Evolutionary conservation across 1,140 invertebrate species (phyloP).

Genomic region (Procambarus clarkii): DNA sequence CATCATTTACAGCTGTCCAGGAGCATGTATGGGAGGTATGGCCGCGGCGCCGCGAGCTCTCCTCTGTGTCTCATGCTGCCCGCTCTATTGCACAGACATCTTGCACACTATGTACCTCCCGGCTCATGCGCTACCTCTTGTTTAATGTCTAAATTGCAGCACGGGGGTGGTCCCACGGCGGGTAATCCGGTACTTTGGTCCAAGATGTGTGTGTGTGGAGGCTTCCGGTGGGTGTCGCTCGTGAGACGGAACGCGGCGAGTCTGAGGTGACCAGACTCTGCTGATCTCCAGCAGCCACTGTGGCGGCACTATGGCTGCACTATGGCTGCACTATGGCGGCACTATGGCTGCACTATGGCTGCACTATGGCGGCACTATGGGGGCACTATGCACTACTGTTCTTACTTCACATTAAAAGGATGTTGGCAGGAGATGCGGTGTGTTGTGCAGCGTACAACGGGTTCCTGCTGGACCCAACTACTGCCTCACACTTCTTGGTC

Average conservation of each 20-base stretch:
- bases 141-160: neutral
- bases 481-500: neutral
- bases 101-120: neutral
- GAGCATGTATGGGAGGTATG: conserved; percentile 18
- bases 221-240: neutral
- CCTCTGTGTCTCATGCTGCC: neutral
- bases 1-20: conserved; percentile 64
- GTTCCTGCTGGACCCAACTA: too few species aligned
- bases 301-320: too few species aligned
- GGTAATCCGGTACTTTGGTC: too few species aligned
- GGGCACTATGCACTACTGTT: too few species aligned
- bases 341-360: neutral
- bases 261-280: too few species aligned
- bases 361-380: neutral
- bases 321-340: too few species aligned
- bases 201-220: neutral
- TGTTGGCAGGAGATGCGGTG: too few species aligned
- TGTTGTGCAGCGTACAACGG: too few species aligned
- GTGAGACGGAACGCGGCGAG: too few species aligned
- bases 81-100: neutral
- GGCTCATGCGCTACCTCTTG: neutral
- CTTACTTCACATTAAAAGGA: too few species aligned
- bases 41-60: neutral
- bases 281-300: too few species aligned
- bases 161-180: neutral